Base-by-base conservation (phyloP, 2,888 invertebrate species). In the Fragum fragum region DNA sequence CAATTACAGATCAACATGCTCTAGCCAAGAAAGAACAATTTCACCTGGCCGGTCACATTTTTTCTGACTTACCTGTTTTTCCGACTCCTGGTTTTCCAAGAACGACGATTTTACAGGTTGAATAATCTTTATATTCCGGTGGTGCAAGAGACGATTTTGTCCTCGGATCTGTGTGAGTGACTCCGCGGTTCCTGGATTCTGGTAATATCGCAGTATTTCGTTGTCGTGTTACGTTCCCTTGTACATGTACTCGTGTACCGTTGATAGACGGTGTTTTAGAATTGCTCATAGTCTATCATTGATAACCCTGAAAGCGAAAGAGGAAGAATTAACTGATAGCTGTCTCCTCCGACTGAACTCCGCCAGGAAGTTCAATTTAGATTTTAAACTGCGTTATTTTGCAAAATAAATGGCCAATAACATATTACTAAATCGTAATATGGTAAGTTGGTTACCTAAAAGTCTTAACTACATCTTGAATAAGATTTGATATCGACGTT, bases 61-160 rank as follows among this genome's bases (percentile, higher is more conserved):
- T 36, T 36, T 36, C 32, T 6, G 32, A 42, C 88, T 69, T 80
- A 87, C 88, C 88, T 81, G 91, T 90, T 81, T 91, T 91, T 0
- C 91, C 91, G 3, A 91, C 91, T 0, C 90, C 90, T 14, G 90
- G 83, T 28, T 82, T 79, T 36, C 91, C 91, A 5, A 92, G 81
- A 9, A 92, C 29, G 3, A 89, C 91, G 53, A 92, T 88, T 72
- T 85, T 87, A 73, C 90, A 92, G 11, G 69, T 74, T 47, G 71
- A 80, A 26, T 76, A 74, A 66, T 81, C 85, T 32, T 76, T 81
- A 26, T 66, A 66, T 21, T 66, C 66, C 21, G 11, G 21, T 18
- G 81, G 76, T 11, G 61, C 42, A 55, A 32, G 47, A 14, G 47
- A 47, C 14, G 47, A 47, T 47, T 47, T 47, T 14, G 47, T 18